Base-by-base conservation (phyloP, 92 coral and sea anemone genomes). In the Zoanthus gigantus region DNA sequence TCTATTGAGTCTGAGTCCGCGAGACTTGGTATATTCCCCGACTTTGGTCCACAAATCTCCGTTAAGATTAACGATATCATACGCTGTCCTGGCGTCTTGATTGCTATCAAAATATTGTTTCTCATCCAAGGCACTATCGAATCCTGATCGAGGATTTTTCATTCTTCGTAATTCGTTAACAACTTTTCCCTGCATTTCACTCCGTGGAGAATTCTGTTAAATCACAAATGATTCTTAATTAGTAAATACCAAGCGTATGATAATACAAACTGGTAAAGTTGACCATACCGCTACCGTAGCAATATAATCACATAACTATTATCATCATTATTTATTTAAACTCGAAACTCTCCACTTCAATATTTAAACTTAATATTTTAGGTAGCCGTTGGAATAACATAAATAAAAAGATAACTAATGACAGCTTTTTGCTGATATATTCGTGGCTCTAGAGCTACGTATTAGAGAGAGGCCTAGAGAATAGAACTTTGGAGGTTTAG, bases 31-130 rank as follows among this genome's bases (percentile, higher is more conserved):
- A 82, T 97, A 97, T 23, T 93, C 88, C 6, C 99, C 99, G 68
- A 97, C 98, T 56, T 89, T 93, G 8, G 92, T 89, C 99, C 99
- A 97, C 28, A 96, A 92, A 78, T 97, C 95, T 0, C 99, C 99
- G 74, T 95, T 97, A 18, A 97, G 90, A 78, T 97, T 97, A n/a
- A 97, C 99, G 29, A 97, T 77, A 73, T 97, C 98, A 57, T 95
- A 97, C 44, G 87, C 88, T 45, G 96, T 94, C 3, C 95, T 94
- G 6, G 97, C 98, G 74, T 97, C 98, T 77, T 97, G 99, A 28
- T 91, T 80, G 32, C 93, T 79, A 72, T 96, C 95, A 86, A 97
- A 97, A 83, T 90, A 95, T 79, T 88, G 89, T 83, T 93, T 93
- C 28, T 87, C 92, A 28, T 94, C 98, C 18, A 93, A 75, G 0